Evolutionary conservation across 2,888 invertebrate species (phyloP).

Genomic region (Tetramorium bicarinatum): DNA sequence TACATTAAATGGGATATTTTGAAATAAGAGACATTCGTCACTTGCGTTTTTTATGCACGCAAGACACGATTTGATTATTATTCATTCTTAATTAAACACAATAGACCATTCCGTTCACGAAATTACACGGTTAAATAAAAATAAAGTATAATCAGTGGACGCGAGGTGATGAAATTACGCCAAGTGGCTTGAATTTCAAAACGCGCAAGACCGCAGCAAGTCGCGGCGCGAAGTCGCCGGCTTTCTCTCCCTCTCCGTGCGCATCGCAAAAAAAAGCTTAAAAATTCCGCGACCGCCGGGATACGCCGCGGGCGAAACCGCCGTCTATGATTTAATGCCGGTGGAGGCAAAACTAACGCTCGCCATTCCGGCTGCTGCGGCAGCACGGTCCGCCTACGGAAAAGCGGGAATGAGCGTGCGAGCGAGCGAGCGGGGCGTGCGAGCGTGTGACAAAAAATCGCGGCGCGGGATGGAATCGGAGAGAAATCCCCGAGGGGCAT

Average conservation of each 20-base stretch:
- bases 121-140: neutral
- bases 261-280: conserved; percentile 60
- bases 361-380: conserved; percentile 52
- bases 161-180: conserved; percentile 66
- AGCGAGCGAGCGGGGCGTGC: conserved; percentile 15
- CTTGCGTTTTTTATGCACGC: neutral
- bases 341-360: conserved; percentile 67
- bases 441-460: conserved; percentile 62
- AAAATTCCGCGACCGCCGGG: conserved; percentile 72
- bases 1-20: neutral
- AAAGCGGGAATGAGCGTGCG: conserved; percentile 63
- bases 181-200: conserved; percentile 78
- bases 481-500: conserved; percentile 68
- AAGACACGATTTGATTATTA: neutral
- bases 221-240: conserved; percentile 51
- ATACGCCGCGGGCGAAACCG: conserved; percentile 69
- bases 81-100: neutral
- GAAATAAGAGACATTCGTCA: neutral
- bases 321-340: conserved; percentile 76
- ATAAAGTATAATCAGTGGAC: conserved; percentile 22
- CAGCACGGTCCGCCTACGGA: conserved; percentile 61
- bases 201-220: conserved; percentile 53
- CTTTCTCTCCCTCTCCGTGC: conserved; percentile 74
- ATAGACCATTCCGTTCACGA: neutral
- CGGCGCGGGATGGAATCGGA: conserved; percentile 62